phyloP scores from a whole-genome alignment of 2,797 vertebrate genomes.

The Sebastiscus albofasciatus region DNA sequence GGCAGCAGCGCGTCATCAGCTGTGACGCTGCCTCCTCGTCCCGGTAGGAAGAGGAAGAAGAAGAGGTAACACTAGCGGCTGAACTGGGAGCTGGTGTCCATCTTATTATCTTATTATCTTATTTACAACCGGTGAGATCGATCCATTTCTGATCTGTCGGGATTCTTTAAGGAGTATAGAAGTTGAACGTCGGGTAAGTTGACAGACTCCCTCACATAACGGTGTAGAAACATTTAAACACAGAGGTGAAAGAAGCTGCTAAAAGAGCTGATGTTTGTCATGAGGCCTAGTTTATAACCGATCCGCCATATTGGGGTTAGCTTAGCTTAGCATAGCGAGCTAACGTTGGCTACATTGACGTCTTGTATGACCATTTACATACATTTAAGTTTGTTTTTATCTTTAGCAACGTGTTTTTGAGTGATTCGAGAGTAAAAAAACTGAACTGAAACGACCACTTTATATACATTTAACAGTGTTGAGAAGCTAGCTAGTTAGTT shows the following conservation, averaged over 20 bases:
- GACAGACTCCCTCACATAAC: rapidly evolving
- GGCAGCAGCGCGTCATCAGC: constrained; percentile 9
- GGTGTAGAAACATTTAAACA: rapidly evolving
- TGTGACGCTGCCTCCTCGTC: background rate
- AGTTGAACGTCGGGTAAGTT: constrained; percentile 62
- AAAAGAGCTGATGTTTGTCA: background rate
- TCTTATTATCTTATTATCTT: background rate
- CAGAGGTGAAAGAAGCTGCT: rapidly evolving
- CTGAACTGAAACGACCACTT: rapidly evolving
- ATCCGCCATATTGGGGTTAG: constrained; percentile 77
- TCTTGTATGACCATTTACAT: background rate
- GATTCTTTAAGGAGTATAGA: constrained; percentile 22
- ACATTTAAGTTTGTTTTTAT: background rate
- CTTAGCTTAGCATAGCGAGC: constrained; percentile 52
- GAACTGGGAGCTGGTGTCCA: constrained; percentile 75
- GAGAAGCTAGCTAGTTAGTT: constrained; percentile 6
- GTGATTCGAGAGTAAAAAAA: rapidly evolving
- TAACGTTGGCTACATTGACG: constrained; percentile 11
- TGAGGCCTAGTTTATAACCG: constrained; percentile 53
- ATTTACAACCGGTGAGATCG: constrained; percentile 69
- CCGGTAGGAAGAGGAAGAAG: constrained; percentile 2
- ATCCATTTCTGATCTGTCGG: constrained; percentile 17
- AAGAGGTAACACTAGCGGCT: constrained; percentile 43
- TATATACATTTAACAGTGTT: background rate
- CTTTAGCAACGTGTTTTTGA: no score